Percentiles rank a stretch among this genome's conserved stretches.
phyloP scores from a whole-genome alignment of 2,113 vertebrate species.

The Xiphophorus maculatus region DNA sequence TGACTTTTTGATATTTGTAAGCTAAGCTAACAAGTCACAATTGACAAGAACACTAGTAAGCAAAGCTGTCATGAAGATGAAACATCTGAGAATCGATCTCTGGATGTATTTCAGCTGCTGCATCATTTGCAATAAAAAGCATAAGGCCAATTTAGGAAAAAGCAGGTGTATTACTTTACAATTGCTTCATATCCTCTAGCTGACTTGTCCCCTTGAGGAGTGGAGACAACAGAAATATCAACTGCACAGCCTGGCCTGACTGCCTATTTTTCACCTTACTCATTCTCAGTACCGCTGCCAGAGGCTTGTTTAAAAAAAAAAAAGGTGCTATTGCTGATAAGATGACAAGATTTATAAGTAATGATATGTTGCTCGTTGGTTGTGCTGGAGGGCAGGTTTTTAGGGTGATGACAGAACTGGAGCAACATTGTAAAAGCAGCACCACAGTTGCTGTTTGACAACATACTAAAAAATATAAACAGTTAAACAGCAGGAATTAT shows the following conservation, averaged over 20 bases:
- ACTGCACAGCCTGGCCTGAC: background rate
- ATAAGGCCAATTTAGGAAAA: slow-evolving; percentile 6
- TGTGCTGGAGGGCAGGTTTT: slow-evolving; percentile 14
- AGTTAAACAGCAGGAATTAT: background rate
- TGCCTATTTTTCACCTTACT: slow-evolving; percentile 4
- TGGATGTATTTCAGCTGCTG: background rate
- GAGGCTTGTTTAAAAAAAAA: slow-evolving; percentile 11
- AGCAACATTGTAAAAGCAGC: slow-evolving; percentile 17
- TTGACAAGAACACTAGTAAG: background rate
- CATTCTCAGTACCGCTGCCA: slow-evolving; percentile 3
- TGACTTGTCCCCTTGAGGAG: background rate
- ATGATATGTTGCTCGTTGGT: slow-evolving; percentile 9
- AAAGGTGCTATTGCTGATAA: background rate
- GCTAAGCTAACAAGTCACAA: background rate
- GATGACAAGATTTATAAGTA: slow-evolving; percentile 22
- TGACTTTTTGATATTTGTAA: background rate
- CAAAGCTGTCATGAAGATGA: background rate
- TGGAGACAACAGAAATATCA: slow-evolving; percentile 2
- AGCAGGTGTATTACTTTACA: background rate
- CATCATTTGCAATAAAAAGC: background rate
- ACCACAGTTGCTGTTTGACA: slow-evolving; percentile 3
- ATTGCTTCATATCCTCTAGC: background rate
- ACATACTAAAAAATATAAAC: background rate
- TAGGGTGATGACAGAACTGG: slow-evolving; percentile 16
- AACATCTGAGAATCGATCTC: background rate